phyloP scores from a whole-genome alignment of 2,797 vertebrate genomes.

The Ctenosaura bakeri region DNA sequence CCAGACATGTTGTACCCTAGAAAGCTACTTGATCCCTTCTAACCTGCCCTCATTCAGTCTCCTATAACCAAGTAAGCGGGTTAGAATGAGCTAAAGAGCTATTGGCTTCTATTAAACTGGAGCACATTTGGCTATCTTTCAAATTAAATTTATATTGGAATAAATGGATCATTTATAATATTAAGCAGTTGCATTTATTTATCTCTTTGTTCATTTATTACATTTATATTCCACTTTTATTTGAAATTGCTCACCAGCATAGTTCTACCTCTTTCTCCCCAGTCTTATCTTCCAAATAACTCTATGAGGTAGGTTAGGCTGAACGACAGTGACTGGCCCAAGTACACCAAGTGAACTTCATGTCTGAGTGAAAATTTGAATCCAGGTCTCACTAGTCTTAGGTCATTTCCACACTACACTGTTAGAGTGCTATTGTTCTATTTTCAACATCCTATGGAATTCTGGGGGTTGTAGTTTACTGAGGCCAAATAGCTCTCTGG shows the following conservation, averaged over 20 bases:
- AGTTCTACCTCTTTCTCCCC: background rate
- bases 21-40: background rate
- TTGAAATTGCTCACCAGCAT: background rate
- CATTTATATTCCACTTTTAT: background rate
- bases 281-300: background rate
- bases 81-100: background rate
- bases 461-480: too few relatives aligned
- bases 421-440: too few relatives aligned
- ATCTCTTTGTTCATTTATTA: background rate
- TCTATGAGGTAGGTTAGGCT: too few relatives aligned
- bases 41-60: background rate
- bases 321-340: too few relatives aligned
- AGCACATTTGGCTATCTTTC: background rate
- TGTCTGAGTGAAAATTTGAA: too few relatives aligned
- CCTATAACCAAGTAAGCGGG: background rate
- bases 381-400: too few relatives aligned
- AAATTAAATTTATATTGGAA: background rate
- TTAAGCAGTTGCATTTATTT: background rate
- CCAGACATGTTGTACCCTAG: background rate
- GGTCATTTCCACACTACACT: too few relatives aligned
- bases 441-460: too few relatives aligned
- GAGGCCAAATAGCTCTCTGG: too few relatives aligned
- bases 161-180: background rate
- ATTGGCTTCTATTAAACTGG: constrained; percentile 59
- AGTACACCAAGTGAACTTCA: too few relatives aligned